These are phyloP conservation scores for Drosophila nasuta DNA, from an alignment of 1,140 invertebrate genomes.

Conservation along the genomic window DNA sequence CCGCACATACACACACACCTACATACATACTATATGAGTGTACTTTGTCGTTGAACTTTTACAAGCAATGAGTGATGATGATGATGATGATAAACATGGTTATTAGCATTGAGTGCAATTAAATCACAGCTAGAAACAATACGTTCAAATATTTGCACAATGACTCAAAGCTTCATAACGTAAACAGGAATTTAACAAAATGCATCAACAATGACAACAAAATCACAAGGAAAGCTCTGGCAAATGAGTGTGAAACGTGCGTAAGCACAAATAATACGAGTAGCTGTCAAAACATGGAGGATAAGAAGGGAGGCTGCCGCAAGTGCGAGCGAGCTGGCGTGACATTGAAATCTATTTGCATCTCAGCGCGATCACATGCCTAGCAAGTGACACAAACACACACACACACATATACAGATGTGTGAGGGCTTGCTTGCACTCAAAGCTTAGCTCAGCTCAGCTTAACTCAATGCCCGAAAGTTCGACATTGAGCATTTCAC, in stretches of 20 bases:
- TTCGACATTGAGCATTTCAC: constrained; percentile 67
- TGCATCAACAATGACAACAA: constrained; percentile 30
- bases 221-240: constrained; percentile 12
- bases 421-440: constrained; percentile 19
- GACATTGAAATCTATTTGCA: constrained; percentile 58
- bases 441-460: constrained; percentile 16
- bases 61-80: constrained; percentile 38
- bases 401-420: neutral
- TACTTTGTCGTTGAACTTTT: constrained; percentile 31
- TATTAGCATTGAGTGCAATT: constrained; percentile 53
- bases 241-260: constrained; percentile 24
- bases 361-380: constrained; percentile 59
- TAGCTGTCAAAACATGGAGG: constrained; percentile 36
- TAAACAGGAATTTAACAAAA: constrained; percentile 45
- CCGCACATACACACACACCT: constrained; percentile 11
- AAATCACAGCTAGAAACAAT: constrained; percentile 51
- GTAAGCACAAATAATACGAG: constrained; percentile 28
- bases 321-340: constrained; percentile 4
- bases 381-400: constrained; percentile 38
- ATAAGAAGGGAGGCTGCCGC: constrained; percentile 22
- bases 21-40: constrained; percentile 26
- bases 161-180: constrained; percentile 44
- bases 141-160: constrained; percentile 37
- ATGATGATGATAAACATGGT: constrained; percentile 53
- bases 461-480: constrained; percentile 44